Evolutionary conservation across 1,140 invertebrate species (phyloP).

Genomic region (Brachionus asplanchnoidis): DNA sequence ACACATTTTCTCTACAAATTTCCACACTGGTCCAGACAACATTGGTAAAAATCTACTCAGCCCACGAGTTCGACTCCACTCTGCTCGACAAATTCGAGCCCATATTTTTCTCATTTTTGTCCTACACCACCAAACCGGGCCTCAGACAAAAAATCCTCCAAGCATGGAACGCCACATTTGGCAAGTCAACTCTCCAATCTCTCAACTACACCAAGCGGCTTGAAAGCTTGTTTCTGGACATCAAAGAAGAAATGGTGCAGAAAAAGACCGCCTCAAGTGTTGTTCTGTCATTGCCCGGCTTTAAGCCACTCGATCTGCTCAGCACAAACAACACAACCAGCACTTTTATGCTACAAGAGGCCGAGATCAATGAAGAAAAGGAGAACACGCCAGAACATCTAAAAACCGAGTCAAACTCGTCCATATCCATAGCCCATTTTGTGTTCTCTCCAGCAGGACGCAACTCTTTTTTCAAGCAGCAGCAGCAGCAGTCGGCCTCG

Average conservation of each 20-base stretch:
- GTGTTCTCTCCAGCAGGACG: constrained; percentile 34
- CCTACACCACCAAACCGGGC: neutral
- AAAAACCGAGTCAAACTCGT: neutral
- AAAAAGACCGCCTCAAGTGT: neutral
- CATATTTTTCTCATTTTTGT: constrained; percentile 15
- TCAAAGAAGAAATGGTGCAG: constrained; percentile 28
- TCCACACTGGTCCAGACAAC: neutral
- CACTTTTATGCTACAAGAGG: constrained; percentile 12
- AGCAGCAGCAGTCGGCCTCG: neutral
- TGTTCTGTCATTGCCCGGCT: neutral
- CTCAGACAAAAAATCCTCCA: constrained; percentile 28
- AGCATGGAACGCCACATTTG: constrained; percentile 31
- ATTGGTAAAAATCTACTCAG: neutral
- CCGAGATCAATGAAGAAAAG: constrained; percentile 21
- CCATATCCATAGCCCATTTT: neutral
- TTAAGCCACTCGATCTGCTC: constrained; percentile 5
- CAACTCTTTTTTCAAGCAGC: constrained; percentile 17
- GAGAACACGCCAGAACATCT: constrained; percentile 30
- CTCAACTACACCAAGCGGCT: constrained; percentile 3
- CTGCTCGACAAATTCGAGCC: constrained; percentile 26
- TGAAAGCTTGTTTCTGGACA: constrained; percentile 19
- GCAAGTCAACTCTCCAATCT: neutral
- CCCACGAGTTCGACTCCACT: constrained; percentile 5
- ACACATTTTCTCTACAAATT: constrained; percentile 4
- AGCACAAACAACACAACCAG: neutral